A percentile compares a stretch with the other conserved stretches of the same genome.
Conservation (phyloP, 2,113 vertebrate species). For the Lanius collurio region DNA sequence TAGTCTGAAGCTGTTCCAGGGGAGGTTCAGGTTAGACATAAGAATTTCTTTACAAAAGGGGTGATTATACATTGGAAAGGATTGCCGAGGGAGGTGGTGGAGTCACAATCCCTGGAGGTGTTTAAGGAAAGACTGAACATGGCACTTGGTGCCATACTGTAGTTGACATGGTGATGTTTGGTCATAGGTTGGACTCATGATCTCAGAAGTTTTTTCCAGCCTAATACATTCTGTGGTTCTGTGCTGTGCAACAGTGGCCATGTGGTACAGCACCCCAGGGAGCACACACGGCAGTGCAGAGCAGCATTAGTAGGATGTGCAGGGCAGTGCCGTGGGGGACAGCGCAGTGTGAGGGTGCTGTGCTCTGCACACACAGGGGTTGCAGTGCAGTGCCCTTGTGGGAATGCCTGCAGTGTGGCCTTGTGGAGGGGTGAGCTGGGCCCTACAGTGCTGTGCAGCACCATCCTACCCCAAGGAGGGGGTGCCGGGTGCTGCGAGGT, state of each 20-base stretch:
- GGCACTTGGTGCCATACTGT: not conserved
- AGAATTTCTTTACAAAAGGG: not conserved
- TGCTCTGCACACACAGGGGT: rapidly evolving
- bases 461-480: not conserved
- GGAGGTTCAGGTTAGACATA: not conserved
- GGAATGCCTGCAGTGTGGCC: not conserved
- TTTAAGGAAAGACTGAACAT: not conserved
- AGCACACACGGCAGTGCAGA: not conserved
- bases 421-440: not conserved
- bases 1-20: not conserved
- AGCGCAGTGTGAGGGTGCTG: not conserved
- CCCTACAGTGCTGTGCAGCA: not conserved
- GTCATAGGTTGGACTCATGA: not conserved
- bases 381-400: too few relatives aligned
- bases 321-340: rapidly evolving
- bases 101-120: not conserved
- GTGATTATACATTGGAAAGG: not conserved
- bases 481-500: not conserved
- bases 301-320: not conserved
- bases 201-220: not conserved
- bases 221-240: not conserved
- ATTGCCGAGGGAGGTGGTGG: not conserved
- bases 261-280: not conserved
- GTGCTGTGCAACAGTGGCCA: not conserved
- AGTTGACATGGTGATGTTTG: not conserved